A percentile compares a stretch with the other conserved stretches of the same genome.
Conservation (phyloP, 2,113 vertebrate genomes). For the Scortum barcoo region DNA sequence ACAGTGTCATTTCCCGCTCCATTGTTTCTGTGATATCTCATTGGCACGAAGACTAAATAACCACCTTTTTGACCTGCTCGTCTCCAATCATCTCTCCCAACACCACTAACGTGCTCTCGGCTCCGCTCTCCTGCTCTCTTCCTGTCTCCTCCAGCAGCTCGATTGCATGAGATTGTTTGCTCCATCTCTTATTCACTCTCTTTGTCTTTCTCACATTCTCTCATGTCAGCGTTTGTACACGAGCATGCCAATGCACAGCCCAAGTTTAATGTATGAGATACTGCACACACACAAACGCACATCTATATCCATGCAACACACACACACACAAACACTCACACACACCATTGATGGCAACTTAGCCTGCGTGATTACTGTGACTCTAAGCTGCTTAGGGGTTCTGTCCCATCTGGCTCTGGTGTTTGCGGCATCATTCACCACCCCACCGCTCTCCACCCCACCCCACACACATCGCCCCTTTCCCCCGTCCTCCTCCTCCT, state of each 20-base stretch:
- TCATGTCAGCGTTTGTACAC: slow-evolving; percentile 24
- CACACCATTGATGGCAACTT: slow-evolving; percentile 83
- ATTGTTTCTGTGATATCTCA: slow-evolving; percentile 51
- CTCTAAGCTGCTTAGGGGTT: slow-evolving; percentile 87
- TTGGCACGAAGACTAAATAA: slow-evolving; percentile 15
- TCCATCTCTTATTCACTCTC: slow-evolving; percentile 37
- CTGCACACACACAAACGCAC: slow-evolving; percentile 3
- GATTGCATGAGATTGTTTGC: slow-evolving; percentile 36
- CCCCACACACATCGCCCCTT: slow-evolving; percentile 37
- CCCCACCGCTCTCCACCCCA: not conserved
- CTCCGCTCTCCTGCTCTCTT: slow-evolving; percentile 5
- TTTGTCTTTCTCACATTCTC: slow-evolving; percentile 36
- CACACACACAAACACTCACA: slow-evolving; percentile 43
- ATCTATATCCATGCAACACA: slow-evolving; percentile 16
- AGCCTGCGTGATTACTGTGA: slow-evolving; percentile 85
- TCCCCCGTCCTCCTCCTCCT: slow-evolving; percentile 31
- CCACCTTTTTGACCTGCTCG: slow-evolving; percentile 51
- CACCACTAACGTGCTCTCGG: slow-evolving; percentile 19
- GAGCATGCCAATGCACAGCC: not conserved
- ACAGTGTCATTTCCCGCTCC: slow-evolving; percentile 34
- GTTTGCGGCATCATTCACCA: slow-evolving; percentile 80
- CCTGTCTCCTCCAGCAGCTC: slow-evolving; percentile 28
- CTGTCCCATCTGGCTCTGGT: slow-evolving; percentile 87
- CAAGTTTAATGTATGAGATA: slow-evolving; percentile 32
- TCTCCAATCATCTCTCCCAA: slow-evolving; percentile 36